These are phyloP conservation scores for Pristionchus maxplancki DNA, from an alignment of 2,888 invertebrate genomes.

Conservation along the genomic window DNA sequence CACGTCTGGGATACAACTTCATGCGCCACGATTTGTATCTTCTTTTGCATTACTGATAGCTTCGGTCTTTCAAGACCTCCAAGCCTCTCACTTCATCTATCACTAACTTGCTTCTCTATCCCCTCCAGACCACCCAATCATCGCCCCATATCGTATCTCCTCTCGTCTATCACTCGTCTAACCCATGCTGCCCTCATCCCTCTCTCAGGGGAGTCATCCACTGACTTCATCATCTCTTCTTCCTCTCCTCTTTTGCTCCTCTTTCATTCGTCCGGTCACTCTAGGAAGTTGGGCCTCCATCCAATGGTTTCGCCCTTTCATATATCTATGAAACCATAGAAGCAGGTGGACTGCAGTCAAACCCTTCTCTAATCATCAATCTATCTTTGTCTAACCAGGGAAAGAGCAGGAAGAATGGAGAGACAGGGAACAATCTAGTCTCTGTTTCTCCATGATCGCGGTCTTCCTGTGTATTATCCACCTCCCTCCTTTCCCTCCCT, in stretches of 20 bases:
- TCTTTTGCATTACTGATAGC: background rate
- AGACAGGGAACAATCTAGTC: background rate
- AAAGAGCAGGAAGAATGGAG: background rate
- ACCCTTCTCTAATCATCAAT: background rate
- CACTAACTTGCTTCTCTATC: background rate
- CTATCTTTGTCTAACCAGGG: background rate
- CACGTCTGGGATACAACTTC: too few species aligned
- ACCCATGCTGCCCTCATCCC: slow-evolving; percentile 25
- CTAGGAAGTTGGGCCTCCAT: background rate
- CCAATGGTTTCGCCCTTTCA: too few species aligned
- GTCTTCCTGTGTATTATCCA: slow-evolving; percentile 7
- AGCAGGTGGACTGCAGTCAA: background rate
- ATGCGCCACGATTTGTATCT: too few species aligned
- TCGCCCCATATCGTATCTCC: slow-evolving; percentile 17
- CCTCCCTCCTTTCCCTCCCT: background rate
- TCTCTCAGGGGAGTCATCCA: slow-evolving; percentile 37
- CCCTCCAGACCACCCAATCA: slow-evolving; percentile 36
- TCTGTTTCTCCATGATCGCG: slow-evolving; percentile 1
- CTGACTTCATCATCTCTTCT: slow-evolving; percentile 44
- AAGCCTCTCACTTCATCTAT: background rate
- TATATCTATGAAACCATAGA: too few species aligned
- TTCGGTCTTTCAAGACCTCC: background rate
- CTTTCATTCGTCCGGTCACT: background rate
- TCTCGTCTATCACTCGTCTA: slow-evolving; percentile 28
- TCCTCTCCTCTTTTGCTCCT: background rate